Evolutionary conservation across 2,113 vertebrate genomes (phyloP), one percentile per base, ranked within the genome.

Genomic region (Mesitornis unicolor): DNA sequence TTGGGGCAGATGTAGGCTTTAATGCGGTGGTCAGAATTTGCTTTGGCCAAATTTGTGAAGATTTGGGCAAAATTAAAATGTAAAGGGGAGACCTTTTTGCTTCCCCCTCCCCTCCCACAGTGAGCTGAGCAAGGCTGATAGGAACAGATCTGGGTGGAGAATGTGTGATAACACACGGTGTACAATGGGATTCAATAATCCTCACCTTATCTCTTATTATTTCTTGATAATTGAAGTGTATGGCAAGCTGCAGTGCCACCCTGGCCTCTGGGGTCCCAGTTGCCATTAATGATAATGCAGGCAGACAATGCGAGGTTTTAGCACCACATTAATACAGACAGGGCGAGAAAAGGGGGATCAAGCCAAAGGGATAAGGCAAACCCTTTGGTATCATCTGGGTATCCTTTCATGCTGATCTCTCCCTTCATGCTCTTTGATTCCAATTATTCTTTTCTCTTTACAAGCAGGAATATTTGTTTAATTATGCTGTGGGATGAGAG

Each of bases 151-250:
- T 63, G 93, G 74, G 64, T 87, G 83, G 84, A 89, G 83, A 69
- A 67, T 13, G 47, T 68, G 65, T 0, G 79, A 87, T 96, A 95
- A 87, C 59, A 81, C 31, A 28, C 56, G 43, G 42, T n/a, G 7
- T 76, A 76, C 89, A n/a, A 78, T 77, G 50, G 50, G 84, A 90
- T 91, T 96, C 95, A 90, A 17, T 95, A 96, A 97, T 93, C 81
- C 86, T 79, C 57, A 69, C 65, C 36, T 97, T 97, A 95, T 96
- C 92, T 86, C 50, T 60, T 84, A 45, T 77, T 74, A 85, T 94
- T 96, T 93, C 84, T 89, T 8, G 17, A 92, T 96, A 97, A 95
- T 97, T 96, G 94, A 90, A 92, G 74, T 36, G 86, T 93, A 91
- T 85, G 53, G 90, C 51, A 70, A 77, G 40, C 90, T 82, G 65